Base-by-base conservation (phyloP, 1,140 invertebrate species). In the Bombus waltoni region DNA sequence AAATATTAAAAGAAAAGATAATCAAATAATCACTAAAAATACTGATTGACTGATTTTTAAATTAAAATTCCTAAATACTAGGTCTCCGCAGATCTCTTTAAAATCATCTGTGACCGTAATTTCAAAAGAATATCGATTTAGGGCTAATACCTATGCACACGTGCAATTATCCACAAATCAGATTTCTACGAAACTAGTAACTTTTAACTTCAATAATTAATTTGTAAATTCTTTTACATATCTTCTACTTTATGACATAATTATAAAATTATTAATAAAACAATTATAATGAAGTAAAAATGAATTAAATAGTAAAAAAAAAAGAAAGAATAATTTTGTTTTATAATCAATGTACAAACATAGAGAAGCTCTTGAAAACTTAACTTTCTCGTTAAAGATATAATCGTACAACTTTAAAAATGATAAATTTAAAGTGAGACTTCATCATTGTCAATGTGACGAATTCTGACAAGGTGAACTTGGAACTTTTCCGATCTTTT, bases 301-400 rank as follows among this genome's bases (percentile, higher is more conserved):
- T 57, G 28, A 59, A 66, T n/a, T 6, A 62, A 44, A 28, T 22
- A 18, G 8, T 44, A 28, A n/a, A 44, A 47, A 82, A 28, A 81
- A 22, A 44, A 10, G 18, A 53, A 28, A 28, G 28, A n/a, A 62
- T 71, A 18, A 35, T 25, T 28, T 8, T 38, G 5, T 35, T 62
- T 38, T 25, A 78, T 42, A 79, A 35, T 40, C 8, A 40, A 44
- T 25, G 3, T 3, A 22, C 44, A 1, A 28, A n/a, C 0, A 28
- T 28, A 38, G 5, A 2, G 42, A 66, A 57, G n/a, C 0, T 3
- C 9, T 42, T 65, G 18, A 32, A 38, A 42, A 83, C 38, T 66
- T 76, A 68, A 83, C 38, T 65, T 18, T 80, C 28, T 62, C 53
- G 4, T 47, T 85, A 85, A 42, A 42, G 15, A 53, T 80, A 72